Base-by-base conservation (phyloP, 1,140 invertebrate species). In the Cecropterus lyciades region DNA sequence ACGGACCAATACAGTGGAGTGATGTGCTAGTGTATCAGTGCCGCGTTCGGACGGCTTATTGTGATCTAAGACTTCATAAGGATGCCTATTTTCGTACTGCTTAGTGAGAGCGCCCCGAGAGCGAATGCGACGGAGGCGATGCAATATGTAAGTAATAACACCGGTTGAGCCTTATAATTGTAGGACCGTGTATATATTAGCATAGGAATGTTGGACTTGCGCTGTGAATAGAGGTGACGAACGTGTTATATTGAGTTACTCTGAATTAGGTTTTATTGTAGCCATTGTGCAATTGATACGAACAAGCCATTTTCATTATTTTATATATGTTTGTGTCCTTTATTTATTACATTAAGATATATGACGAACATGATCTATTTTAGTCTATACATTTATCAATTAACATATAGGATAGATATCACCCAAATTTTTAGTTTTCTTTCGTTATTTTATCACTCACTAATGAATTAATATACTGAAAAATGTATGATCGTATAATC, bases 141-240 rank as follows among this genome's bases (percentile, higher is more conserved):
- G 79, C 79, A 81, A 81, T 81, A 79, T 72, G 53, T 79, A 80
- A 88, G 82, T 88, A 82, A 84, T 72, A 83, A 65, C 76, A 85
- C 84, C 84, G 72, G 77, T 81, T 74, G 75, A 91, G 89, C 92
- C 90, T 92, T 92, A 90, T 85, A 82, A 79, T 73, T 77, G 73
- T 75, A 40, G 33, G 77, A 77, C 85, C 75, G 82, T 92, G 88
- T 91, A 91, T 69, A 91, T 91, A 91, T 62, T 90, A 91, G 84
- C 63, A 62, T 84, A 85, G 75, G 66, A 56, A 67, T 51, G 65
- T 70, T 66, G 70, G 72, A 75, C 63, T 71, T 74, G 65, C 51
- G 83, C 82, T 85, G 86, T 89, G 84, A 87, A 79, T 75, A 75
- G 59, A 62, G 73, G 75, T 77, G 77, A 74, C 49, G 66, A 74